Evolutionary conservation across 2,113 vertebrate species (phyloP), one percentile per base, ranked within the genome.

Genomic region (Gopherus flavomarginatus): DNA sequence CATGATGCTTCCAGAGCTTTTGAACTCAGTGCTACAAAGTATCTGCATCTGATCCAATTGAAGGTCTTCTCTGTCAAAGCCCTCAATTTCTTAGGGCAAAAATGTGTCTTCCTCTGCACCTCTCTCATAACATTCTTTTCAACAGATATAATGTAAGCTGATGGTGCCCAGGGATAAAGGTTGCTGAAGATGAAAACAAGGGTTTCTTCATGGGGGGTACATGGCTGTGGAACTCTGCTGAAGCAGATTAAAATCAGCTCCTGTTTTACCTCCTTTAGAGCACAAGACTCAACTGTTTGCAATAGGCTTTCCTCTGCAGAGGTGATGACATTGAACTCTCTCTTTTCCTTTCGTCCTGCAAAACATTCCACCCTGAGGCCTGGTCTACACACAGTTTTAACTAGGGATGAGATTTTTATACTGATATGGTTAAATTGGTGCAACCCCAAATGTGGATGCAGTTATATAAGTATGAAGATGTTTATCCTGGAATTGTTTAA

Each of bases 201-300:
- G 44, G 53, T 5, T 5, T 83, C 80, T 83, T 4, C 11, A 16
- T 42, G 69, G 35, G 81, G 0, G 0, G 56, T n/a, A 38, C 24
- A 22, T 49, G 52, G 22, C 35, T 86, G 53, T 21, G 65, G 72
- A 94, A 54, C 42, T n/a, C 7, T 9, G 56, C 82, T 86, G 69
- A 22, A 47, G 26, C 35, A 87, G 24, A 1, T 82, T 21, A 24
- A 54, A 26, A 54, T 78, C 54, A 84, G 90, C 52, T 42, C 11
- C 38, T n/a, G 69, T 86, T 53, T 38, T 49, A 9, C 10, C 5
- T 83, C 49, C 57, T 88, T 88, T 38, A 78, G 27, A 80, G 35
- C 52, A 82, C 82, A 81, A 0, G 0, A 57, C 35, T 26, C 53
- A 38, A n/a, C 65, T 38, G 17, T 86, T 86, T 88, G n/a, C 13